Percentiles rank a stretch among this genome's conserved stretches.
Conservation (phyloP, 2,888 invertebrate species). For the Hypselothyrea guttata region DNA sequence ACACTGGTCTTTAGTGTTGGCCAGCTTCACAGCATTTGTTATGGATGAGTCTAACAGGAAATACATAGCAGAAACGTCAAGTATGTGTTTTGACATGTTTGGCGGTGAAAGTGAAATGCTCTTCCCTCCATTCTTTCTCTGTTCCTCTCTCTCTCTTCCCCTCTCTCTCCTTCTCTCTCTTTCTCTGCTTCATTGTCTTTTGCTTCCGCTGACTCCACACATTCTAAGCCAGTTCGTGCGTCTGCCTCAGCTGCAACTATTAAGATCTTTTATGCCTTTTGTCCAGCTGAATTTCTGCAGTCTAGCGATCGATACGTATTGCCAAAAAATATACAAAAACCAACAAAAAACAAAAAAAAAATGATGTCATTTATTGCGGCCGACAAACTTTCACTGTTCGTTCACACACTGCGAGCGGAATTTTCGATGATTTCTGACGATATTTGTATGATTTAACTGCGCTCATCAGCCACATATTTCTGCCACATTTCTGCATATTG, state of each 20-base stretch:
- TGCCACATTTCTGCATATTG: neutral
- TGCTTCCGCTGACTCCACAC: conserved; percentile 50
- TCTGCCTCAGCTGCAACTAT: conserved; percentile 44
- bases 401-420: conserved; percentile 37
- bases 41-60: conserved; percentile 64
- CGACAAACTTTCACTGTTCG: conserved; percentile 66
- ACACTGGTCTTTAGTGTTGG: conserved; percentile 16
- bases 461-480: conserved; percentile 46
- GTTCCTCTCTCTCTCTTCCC: conserved; percentile 51
- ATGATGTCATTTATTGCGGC: conserved; percentile 71
- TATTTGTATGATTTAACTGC: conserved; percentile 17
- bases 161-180: conserved; percentile 22
- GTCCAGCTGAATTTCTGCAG: conserved; percentile 15
- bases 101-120: conserved; percentile 79
- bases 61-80: conserved; percentile 59
- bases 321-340: conserved; percentile 41
- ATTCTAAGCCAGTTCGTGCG: conserved; percentile 44
- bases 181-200: conserved; percentile 37
- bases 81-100: conserved; percentile 75
- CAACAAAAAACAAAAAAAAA: conserved; percentile 22
- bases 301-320: conserved; percentile 49
- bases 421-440: conserved; percentile 14
- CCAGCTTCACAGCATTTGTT: too few species aligned
- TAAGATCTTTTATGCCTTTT: conserved; percentile 12
- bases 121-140: conserved; percentile 6